Evolutionary conservation across 2,113 vertebrate species (phyloP).

Genomic region (Rafetus swinhoei): DNA sequence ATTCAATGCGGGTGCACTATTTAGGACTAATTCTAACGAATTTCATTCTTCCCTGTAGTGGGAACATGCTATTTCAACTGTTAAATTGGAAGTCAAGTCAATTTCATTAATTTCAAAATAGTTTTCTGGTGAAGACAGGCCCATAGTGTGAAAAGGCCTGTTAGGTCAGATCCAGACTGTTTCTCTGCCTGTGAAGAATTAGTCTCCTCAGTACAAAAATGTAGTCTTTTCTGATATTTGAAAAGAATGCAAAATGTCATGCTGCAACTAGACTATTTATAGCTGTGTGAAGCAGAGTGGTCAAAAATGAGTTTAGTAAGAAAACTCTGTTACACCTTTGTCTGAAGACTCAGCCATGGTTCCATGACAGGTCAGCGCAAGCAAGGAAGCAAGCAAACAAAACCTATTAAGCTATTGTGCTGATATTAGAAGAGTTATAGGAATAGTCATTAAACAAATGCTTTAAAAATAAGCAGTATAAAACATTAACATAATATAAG

Average conservation of each 20-base stretch:
- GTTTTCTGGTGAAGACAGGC: no score
- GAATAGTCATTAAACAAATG: not conserved
- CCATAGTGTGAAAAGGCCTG: not conserved
- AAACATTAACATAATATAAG: not conserved
- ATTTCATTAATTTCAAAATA: no score
- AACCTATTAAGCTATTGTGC: not conserved
- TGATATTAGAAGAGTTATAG: not conserved
- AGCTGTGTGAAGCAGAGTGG: not conserved
- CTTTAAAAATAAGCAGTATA: not conserved
- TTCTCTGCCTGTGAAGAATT: not conserved
- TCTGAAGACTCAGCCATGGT: not conserved
- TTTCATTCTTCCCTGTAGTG: no score
- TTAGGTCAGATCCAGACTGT: not conserved
- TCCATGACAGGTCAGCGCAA: not conserved
- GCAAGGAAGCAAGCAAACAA: not conserved
- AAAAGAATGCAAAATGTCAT: accelerated
- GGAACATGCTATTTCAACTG: no score
- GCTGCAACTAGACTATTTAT: not conserved
- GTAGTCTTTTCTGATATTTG: not conserved
- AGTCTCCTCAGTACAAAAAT: not conserved
- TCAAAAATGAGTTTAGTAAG: not conserved
- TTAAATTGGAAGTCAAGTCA: no score
- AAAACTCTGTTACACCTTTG: not conserved
- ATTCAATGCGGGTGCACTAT: no score
- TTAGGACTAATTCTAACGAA: no score